phyloP scores from a whole-genome alignment of 2,888 invertebrate species.

The Torymus auratus region DNA sequence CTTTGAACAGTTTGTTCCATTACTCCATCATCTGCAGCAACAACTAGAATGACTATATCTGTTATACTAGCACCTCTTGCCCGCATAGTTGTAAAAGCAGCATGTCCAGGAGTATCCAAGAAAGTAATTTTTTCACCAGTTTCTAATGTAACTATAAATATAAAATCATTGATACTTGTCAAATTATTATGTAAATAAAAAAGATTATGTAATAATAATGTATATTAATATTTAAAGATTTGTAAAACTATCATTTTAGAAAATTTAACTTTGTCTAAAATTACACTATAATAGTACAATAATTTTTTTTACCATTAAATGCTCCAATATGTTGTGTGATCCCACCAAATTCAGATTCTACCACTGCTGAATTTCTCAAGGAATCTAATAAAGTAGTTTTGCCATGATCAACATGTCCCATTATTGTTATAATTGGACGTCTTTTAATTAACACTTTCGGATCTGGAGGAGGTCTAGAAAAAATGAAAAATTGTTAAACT shows the following conservation, averaged over 20 bases:
- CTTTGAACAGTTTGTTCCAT: constrained; percentile 98
- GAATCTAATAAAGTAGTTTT: constrained; percentile 97
- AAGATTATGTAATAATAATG: neutral
- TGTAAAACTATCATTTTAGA: neutral
- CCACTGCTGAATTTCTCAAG: constrained; percentile 90
- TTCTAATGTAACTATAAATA: constrained; percentile 79
- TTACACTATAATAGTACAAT: neutral
- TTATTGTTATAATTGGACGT: constrained; percentile 97
- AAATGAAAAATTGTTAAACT: constrained; percentile 4
- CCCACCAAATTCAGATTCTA: constrained; percentile 96
- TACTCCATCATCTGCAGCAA: constrained; percentile 99
- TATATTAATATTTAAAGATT: neutral
- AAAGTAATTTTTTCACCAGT: constrained; percentile 92
- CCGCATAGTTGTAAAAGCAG: constrained; percentile 96
- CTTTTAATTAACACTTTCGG: constrained; percentile 83
- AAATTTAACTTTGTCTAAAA: neutral
- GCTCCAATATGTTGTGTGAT: constrained; percentile 99
- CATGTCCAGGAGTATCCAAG: constrained; percentile 99
- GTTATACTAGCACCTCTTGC: constrained; percentile 95
- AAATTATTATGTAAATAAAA: neutral
- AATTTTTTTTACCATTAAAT: constrained; percentile 83
- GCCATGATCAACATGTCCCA: constrained; percentile 99
- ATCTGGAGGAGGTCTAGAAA: constrained; percentile 80
- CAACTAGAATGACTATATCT: constrained; percentile 95
- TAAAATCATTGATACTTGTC: neutral